Conservation (phyloP, 2,888 invertebrate species). For the Ennomos quercinarius region DNA sequence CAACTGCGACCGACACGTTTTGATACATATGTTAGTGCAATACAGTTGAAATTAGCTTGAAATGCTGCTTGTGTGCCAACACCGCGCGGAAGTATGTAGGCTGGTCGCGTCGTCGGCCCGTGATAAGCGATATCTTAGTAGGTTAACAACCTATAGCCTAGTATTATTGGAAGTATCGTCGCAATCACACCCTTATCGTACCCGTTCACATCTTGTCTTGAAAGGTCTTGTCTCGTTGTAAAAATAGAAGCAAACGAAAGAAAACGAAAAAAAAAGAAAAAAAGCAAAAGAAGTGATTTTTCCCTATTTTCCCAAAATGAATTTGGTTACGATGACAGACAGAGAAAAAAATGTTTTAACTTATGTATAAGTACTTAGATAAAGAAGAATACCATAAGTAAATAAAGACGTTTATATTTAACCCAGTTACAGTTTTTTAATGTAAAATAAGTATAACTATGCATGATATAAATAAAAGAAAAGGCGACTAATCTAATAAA, state of each 20-base stretch:
- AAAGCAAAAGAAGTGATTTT: too few species aligned
- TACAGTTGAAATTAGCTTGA: constrained; percentile 28
- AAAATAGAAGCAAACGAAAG: background rate
- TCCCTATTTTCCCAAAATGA: too few species aligned
- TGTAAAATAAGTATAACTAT: too few species aligned
- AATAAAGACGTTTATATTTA: too few species aligned
- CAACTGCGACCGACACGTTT: constrained; percentile 3
- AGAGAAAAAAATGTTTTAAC: too few species aligned
- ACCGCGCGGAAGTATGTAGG: constrained; percentile 79
- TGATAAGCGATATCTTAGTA: constrained; percentile 77
- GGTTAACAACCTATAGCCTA: constrained; percentile 81
- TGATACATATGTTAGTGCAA: constrained; percentile 13
- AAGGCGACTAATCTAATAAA: too few species aligned
- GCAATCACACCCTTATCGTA: constrained; percentile 71
- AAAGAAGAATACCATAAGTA: too few species aligned
- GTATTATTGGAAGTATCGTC: constrained; percentile 71
- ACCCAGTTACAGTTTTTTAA: too few species aligned
- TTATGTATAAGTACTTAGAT: too few species aligned
- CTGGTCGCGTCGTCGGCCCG: constrained; percentile 67
- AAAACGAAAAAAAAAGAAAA: too few species aligned
- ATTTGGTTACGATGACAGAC: too few species aligned
- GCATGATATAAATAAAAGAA: background rate
- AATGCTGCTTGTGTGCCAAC: constrained; percentile 24
- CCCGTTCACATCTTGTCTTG: constrained; percentile 62
- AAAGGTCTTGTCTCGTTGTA: constrained; percentile 6